Percentiles rank a stretch among this genome's conserved stretches.
phyloP scores from a whole-genome alignment of 2,797 vertebrate genomes.

The Spinus pinus region DNA sequence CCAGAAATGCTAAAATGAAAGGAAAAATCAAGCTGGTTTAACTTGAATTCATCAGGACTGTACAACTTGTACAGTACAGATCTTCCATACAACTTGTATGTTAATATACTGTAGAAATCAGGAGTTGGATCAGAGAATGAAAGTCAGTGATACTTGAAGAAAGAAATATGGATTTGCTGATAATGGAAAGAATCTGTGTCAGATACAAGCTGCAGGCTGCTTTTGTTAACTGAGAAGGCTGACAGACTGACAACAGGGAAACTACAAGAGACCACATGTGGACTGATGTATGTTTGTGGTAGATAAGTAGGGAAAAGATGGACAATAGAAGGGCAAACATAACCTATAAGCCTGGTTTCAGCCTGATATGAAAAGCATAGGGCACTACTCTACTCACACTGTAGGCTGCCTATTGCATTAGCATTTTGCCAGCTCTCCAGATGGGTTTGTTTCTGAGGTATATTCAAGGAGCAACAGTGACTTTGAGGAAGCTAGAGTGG shows the following conservation, averaged over 20 bases:
- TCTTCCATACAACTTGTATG: neutral
- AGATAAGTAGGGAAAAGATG: neutral
- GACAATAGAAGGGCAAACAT: neutral
- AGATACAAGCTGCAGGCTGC: neutral
- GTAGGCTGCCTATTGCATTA: neutral
- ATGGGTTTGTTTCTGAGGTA: neutral
- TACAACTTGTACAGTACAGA: too few species aligned
- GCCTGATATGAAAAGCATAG: neutral
- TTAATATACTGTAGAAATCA: neutral
- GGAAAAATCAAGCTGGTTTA: neutral
- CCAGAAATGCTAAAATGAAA: neutral
- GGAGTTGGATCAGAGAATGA: neutral
- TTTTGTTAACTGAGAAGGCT: neutral
- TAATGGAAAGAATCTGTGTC: neutral
- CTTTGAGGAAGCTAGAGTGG: neutral
- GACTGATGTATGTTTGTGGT: neutral
- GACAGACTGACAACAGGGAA: neutral
- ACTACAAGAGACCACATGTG: neutral
- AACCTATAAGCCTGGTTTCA: neutral
- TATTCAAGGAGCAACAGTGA: neutral
- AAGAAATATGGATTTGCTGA: neutral
- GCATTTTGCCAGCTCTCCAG: neutral
- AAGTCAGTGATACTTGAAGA: neutral
- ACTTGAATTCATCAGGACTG: neutral
- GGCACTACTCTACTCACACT: neutral